Conservation (phyloP, 2,113 vertebrate species). For the Rhizomys pruinosus region DNA sequence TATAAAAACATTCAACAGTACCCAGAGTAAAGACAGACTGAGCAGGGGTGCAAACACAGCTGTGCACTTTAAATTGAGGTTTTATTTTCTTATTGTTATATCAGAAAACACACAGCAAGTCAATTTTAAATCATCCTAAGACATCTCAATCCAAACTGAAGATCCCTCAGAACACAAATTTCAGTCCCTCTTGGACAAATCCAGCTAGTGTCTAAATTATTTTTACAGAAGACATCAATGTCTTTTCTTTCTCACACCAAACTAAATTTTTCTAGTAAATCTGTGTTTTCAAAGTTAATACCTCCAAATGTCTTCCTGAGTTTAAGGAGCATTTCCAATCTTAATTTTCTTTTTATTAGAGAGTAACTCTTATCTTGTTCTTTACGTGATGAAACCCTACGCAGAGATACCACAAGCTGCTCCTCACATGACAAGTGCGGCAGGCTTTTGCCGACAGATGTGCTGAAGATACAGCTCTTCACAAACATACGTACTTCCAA, state of each 20-base stretch:
- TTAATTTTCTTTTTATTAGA: background rate
- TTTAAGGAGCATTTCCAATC: conserved; percentile 38
- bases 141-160: conserved; percentile 3
- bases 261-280: conserved; percentile 57
- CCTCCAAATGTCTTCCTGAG: conserved; percentile 65
- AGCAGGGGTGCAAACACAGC: conserved; percentile 59
- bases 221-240: conserved; percentile 3
- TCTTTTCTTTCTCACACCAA: conserved; percentile 57
- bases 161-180: background rate
- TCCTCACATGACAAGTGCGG: background rate
- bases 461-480: background rate
- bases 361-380: background rate
- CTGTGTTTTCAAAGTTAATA: conserved; percentile 59
- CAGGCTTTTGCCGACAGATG: background rate
- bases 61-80: conserved; percentile 70
- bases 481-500: background rate
- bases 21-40: conserved; percentile 76
- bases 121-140: conserved; percentile 17
- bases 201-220: background rate
- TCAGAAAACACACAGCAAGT: conserved; percentile 67
- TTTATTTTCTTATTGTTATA: conserved; percentile 33
- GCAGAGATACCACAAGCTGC: background rate
- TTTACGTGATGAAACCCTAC: rapidly evolving
- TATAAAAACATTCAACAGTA: conserved; percentile 83
- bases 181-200: conserved; percentile 22